Conservation (phyloP, 2,113 vertebrate genomes). For the Proteles cristata region DNA sequence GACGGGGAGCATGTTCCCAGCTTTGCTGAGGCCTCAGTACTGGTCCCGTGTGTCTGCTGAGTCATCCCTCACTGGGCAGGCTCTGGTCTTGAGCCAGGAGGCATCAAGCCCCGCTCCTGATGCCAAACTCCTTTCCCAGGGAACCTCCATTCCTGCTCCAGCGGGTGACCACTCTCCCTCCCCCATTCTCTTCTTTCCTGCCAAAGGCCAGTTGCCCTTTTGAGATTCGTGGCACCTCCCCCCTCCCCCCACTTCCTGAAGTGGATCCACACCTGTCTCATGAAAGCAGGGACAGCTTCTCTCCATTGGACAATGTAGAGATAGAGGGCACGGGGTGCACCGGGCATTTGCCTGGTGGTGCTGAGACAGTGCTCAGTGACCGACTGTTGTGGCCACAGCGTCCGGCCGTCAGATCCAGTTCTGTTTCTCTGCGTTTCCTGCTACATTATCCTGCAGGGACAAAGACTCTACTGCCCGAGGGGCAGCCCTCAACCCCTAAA, state of each 20-base stretch:
- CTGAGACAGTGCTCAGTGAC: neutral
- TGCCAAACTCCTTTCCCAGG: too few species aligned
- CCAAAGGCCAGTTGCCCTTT: neutral
- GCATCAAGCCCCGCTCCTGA: neutral
- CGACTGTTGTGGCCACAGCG: neutral
- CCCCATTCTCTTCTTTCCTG: neutral
- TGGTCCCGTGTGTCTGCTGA: neutral
- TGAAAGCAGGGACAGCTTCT: neutral
- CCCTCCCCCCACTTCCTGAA: neutral
- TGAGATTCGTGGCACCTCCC: neutral
- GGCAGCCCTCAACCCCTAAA: neutral
- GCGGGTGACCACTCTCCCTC: too few species aligned
- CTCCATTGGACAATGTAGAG: neutral
- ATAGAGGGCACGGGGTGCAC: neutral
- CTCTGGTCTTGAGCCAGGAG: neutral
- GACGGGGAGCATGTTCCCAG: fast-evolving
- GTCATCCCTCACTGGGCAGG: neutral
- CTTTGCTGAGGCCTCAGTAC: neutral
- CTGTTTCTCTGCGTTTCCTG: fast-evolving
- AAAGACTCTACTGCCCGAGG: fast-evolving
- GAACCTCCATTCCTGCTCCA: neutral
- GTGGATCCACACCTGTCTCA: neutral
- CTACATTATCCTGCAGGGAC: neutral
- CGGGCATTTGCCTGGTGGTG: neutral
- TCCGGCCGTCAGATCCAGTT: neutral